Percentiles rank a stretch among this genome's conserved stretches.
phyloP scores from a whole-genome alignment of 2,113 vertebrate species.

The Origma solitaria region DNA sequence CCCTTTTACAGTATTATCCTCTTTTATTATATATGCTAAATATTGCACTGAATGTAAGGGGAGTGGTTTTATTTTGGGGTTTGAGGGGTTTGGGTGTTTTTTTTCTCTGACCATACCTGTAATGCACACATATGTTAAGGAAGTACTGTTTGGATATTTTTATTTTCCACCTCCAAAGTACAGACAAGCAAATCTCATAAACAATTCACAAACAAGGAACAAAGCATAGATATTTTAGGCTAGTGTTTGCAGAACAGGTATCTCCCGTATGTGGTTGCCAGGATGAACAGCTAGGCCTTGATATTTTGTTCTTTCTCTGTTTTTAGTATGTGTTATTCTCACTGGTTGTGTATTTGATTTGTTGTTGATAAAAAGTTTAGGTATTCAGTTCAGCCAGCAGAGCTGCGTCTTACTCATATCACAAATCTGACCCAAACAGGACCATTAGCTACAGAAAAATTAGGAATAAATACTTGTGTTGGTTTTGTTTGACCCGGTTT shows the following conservation, averaged over 20 bases:
- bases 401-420: not conserved
- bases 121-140: not conserved
- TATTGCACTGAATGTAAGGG: not conserved
- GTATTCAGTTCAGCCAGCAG: not conserved
- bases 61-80: rapidly evolving
- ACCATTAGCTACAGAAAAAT: not conserved
- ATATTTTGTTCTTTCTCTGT: not conserved
- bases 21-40: not conserved
- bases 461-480: not conserved
- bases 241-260: not conserved
- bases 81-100: rapidly evolving
- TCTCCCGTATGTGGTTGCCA: not conserved
- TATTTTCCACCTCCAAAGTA: not conserved
- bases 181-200: not conserved
- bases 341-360: not conserved
- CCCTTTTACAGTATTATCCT: not conserved
- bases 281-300: not conserved
- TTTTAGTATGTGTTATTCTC: not conserved
- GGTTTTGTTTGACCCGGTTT: no score
- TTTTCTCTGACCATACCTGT: not conserved
- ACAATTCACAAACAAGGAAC: not conserved
- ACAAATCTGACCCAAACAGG: not conserved
- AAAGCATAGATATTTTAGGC: not conserved
- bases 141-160: not conserved
- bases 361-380: not conserved